Evolutionary conservation across 2,888 invertebrate species (phyloP), one percentile per base, ranked within the genome.

Genomic region (Bellardia pandia): DNA sequence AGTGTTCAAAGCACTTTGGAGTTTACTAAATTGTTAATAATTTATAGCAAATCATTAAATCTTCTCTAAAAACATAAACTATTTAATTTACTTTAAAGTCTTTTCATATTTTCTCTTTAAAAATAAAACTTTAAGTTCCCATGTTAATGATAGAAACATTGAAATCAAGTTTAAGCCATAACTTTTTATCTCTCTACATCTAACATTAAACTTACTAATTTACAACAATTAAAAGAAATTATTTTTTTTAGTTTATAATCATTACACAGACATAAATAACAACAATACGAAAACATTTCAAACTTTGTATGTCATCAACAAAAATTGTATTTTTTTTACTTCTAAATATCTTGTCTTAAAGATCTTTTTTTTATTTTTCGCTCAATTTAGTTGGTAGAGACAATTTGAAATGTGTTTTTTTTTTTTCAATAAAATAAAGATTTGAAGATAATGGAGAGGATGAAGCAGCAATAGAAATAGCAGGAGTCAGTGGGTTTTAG

Each of bases 201-300:
- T 8, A 53, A 5, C 30, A n/a, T 7, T 45, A 45, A 48, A 42
- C 16, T 6, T 48, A 30, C 30, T 71, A 81, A 77, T 86, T 86
- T 81, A 81, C 56, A 66, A 58, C 86, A 77, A 77, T 77, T 68
- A 77, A 66, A 51, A 48, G 81, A 81, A 81, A 86, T 82, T 78
- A 79, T 51, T 86, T 82, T 83, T 37, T 56, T 66, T 42, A 82
- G 82, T 86, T 86, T 83, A 79, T 78, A 71, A 75, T 58, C 69
- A 40, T 51, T 75, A 30, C 6, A 14, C 2, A 53, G 53, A 53
- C 82, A 66, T 76, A 75, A 66, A 53, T 37, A 66, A 66, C 75
- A 62, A 37, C 45, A 75, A 53, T 51, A 37, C n/a, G 5, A 16
- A 77, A 81, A 76, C 30, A 68, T 66, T 60, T 40, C 60, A 51